phyloP scores from a whole-genome alignment of 2,888 invertebrate species.

The Cryptocheilus praepositus region DNA sequence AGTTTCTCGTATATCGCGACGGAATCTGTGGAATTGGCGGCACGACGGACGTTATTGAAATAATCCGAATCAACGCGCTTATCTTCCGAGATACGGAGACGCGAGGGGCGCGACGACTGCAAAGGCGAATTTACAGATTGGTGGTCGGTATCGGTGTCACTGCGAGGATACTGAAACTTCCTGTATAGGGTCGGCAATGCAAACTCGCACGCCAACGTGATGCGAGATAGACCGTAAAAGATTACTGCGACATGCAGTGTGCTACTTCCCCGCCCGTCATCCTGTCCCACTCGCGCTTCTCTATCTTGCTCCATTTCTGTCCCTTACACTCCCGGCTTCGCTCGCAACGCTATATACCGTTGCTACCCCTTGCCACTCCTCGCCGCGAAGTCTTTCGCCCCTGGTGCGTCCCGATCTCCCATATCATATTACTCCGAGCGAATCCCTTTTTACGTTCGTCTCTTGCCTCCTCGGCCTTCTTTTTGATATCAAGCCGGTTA shows the following conservation, averaged over 20 bases:
- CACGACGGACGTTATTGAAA: too few relatives aligned
- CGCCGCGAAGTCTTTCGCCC: conserved; percentile 46
- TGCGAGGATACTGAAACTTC: conserved; percentile 27
- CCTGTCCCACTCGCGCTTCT: conserved; percentile 29
- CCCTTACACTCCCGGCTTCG: conserved; percentile 4
- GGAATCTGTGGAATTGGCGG: too few relatives aligned
- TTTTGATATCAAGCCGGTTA: conserved; percentile 59
- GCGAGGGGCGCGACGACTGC: too few relatives aligned
- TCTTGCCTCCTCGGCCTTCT: conserved; percentile 38
- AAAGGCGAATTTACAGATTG: too few relatives aligned
- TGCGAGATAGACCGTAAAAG: conserved; percentile 67
- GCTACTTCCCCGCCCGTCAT: conserved; percentile 42
- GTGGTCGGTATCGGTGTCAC: too few relatives aligned
- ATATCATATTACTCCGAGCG: conserved; percentile 67
- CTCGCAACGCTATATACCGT: not conserved
- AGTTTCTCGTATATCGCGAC: too few relatives aligned
- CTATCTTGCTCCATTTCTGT: conserved; percentile 11
- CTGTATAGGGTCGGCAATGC: conserved; percentile 41
- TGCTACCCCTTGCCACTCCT: conserved; percentile 20
- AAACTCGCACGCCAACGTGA: conserved; percentile 54
- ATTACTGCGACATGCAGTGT: conserved; percentile 66
- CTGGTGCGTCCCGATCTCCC: conserved; percentile 61
- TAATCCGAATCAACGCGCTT: too few relatives aligned
- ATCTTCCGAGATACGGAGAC: too few relatives aligned
- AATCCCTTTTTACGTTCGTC: conserved; percentile 60